Conservation (phyloP, 2,113 vertebrate species). For the Urocolius indicus region DNA sequence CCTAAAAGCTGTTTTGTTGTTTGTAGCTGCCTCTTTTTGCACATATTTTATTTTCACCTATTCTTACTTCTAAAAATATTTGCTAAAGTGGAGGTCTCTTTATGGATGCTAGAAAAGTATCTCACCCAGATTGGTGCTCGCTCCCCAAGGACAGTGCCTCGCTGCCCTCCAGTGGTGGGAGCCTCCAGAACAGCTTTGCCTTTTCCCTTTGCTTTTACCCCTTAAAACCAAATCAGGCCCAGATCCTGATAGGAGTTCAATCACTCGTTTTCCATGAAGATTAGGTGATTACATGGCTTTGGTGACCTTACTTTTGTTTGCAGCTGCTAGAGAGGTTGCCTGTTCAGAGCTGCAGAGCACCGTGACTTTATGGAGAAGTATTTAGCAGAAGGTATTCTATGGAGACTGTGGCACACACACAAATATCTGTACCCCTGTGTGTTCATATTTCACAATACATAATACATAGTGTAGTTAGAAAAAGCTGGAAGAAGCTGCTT, state of each 20-base stretch:
- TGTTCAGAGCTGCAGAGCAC: background rate
- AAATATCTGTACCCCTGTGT: too few species aligned
- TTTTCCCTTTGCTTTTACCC: background rate
- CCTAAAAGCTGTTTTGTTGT: too few species aligned
- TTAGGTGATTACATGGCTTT: background rate
- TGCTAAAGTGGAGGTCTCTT: accelerated
- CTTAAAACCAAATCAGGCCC: accelerated
- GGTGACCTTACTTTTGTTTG: background rate
- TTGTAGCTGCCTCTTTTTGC: background rate
- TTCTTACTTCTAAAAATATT: background rate
- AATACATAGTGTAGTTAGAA: background rate
- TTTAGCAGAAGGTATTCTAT: background rate
- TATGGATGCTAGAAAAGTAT: accelerated
- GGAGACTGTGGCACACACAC: background rate
- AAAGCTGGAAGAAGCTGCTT: background rate
- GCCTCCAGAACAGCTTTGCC: background rate
- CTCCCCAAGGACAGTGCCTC: background rate
- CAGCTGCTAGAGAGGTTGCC: background rate
- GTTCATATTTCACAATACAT: background rate
- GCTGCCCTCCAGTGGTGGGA: conserved; percentile 52
- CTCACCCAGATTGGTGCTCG: accelerated
- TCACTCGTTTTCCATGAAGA: background rate
- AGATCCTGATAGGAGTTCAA: accelerated
- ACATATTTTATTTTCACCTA: background rate
- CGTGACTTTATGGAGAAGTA: background rate